Base-by-base conservation (phyloP, 2,797 vertebrate genomes). In the Galago senegalensis region DNA sequence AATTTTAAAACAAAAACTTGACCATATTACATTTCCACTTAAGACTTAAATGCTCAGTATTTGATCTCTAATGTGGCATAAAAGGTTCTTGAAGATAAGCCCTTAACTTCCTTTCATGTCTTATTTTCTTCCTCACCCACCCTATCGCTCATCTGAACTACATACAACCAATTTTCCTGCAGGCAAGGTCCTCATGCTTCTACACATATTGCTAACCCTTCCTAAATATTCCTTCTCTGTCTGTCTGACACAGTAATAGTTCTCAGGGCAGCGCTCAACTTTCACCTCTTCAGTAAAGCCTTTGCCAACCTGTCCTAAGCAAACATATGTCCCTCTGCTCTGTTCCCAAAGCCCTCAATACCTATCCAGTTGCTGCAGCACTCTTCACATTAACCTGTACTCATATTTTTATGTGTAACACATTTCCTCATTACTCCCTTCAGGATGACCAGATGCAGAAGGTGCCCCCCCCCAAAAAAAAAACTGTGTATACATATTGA, bases 1-100 rank as follows among this genome's bases (percentile, higher is more conserved):
- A 77, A 72, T 88, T 88, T 85, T 58, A 95, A 79, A 89, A 84
- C 13, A 89, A 93, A 70, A 72, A 56, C 23, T 43, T 70, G 16
- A 67, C 31, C 25, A 79, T 70, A 4, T 89, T 84, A 77, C 10
- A 88, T 29, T 79, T 58, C 27, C 23, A 69, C 49, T 72, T 63
- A 37, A 94, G 56, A 61, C 31, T 27, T 3, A 67, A 79, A 40
- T 58, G 18, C 29, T 87, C 69, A 23, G 16, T 27, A 61, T 86
- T 75, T 88, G 61, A 63, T 63, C 61, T 56, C 91, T 43, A 76
- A 75, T 6, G 27, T 34, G 21, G n/a, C 11, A 37, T 56, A 81
- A 81, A 86, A 89, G 2, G 9, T 80, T 79, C 31, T 53, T 87
- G 58, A 85, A 21, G 7, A 12, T 58, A 73, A 31, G 12, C 29